phyloP scores from a whole-genome alignment of 2,113 vertebrate species.

The Laticauda colubrina region DNA sequence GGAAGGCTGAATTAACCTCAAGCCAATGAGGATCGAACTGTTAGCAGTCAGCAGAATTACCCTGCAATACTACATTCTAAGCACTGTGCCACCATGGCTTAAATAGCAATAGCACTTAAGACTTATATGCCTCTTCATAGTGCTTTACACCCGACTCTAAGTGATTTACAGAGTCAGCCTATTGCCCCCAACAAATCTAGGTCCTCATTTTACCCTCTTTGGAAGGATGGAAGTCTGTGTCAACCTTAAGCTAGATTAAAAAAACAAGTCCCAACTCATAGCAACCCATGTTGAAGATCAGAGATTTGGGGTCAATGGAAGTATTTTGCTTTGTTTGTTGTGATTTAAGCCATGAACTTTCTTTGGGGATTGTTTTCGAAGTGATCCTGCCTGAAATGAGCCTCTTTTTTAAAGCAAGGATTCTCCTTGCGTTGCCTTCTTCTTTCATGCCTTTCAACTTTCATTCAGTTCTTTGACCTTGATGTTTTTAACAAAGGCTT shows the following conservation, averaged over 20 bases:
- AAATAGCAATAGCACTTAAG: background rate
- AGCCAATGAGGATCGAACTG: too few species aligned
- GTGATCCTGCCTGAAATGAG: background rate
- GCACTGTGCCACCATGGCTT: too few species aligned
- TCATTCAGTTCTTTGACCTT: background rate
- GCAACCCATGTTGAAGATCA: background rate
- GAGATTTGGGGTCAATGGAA: background rate
- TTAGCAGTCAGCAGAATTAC: too few species aligned
- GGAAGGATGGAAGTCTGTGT: background rate
- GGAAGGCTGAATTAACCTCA: too few species aligned
- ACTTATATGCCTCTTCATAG: background rate
- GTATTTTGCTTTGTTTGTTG: background rate
- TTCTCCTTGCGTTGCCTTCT: background rate
- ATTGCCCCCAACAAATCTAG: background rate
- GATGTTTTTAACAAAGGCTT: background rate
- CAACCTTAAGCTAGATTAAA: background rate
- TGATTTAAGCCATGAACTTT: background rate
- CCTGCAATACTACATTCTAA: too few species aligned
- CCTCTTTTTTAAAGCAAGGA: background rate
- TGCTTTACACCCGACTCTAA: background rate
- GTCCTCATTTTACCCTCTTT: background rate
- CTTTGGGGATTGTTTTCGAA: background rate
- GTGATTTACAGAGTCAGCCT: background rate
- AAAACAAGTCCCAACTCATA: background rate
- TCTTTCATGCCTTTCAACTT: background rate